Percentiles rank a stretch among this genome's conserved stretches.
Conservation (phyloP, 1,140 invertebrate genomes). For the Andrena cerasifolii region DNA sequence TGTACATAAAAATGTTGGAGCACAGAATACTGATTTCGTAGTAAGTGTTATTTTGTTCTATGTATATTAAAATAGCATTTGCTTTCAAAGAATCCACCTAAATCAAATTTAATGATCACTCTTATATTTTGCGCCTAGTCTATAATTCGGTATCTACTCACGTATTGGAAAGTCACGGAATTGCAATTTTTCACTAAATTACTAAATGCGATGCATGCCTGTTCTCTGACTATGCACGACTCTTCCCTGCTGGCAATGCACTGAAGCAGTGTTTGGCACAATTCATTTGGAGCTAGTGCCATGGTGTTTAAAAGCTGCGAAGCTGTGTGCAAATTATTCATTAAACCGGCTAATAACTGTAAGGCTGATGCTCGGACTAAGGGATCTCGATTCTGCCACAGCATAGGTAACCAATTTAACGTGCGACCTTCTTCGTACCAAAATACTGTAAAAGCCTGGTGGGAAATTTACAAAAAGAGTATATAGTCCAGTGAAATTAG, state of each 20-base stretch:
- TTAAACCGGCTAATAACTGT: conserved; percentile 81
- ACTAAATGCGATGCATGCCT: conserved; percentile 75
- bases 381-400: conserved; percentile 83
- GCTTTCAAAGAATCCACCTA: conserved; percentile 73
- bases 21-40: conserved; percentile 75
- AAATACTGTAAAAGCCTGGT: conserved; percentile 73
- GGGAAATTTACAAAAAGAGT: too few relatives aligned
- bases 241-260: conserved; percentile 72
- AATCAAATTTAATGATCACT: conserved; percentile 23
- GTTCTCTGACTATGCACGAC: conserved; percentile 77
- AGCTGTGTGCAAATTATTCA: conserved; percentile 73
- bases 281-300: conserved; percentile 68
- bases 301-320: conserved; percentile 78
- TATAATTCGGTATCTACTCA: conserved; percentile 54
- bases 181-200: conserved; percentile 75
- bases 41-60: conserved; percentile 74
- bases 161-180: conserved; percentile 70
- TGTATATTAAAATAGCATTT: conserved; percentile 70
- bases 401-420: conserved; percentile 78
- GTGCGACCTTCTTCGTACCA: conserved; percentile 74
- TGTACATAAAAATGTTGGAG: conserved; percentile 70
- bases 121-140: background rate
- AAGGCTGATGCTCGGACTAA: conserved; percentile 82
- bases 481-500: too few relatives aligned
- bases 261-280: conserved; percentile 73